phyloP scores from a whole-genome alignment of 2,797 vertebrate species.

The Carduelis carduelis region DNA sequence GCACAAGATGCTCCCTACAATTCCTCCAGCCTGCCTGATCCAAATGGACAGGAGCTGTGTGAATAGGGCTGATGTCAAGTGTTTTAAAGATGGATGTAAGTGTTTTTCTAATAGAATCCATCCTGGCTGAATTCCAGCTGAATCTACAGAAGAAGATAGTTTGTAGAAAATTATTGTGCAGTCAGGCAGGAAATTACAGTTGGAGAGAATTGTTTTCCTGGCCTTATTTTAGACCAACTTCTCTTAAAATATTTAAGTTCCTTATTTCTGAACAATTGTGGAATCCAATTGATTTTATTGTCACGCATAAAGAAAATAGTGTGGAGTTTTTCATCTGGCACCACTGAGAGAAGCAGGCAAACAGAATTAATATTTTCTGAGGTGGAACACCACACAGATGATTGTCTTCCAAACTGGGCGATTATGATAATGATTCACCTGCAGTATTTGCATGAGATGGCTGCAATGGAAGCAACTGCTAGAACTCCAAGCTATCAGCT shows the following conservation, averaged over 20 bases:
- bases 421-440: constrained; percentile 45
- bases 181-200: constrained; percentile 64
- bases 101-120: constrained; percentile 13
- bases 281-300: constrained; percentile 59
- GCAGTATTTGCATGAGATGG: constrained; percentile 27
- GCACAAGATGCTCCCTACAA: background rate
- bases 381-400: background rate
- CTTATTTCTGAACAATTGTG: constrained; percentile 42
- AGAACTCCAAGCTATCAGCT: background rate
- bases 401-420: background rate
- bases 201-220: constrained; percentile 46
- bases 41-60: rapidly evolving
- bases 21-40: background rate
- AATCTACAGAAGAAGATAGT: constrained; percentile 28
- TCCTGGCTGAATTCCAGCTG: constrained; percentile 30
- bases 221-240: constrained; percentile 44
- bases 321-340: constrained; percentile 1
- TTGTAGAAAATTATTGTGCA: constrained; percentile 68
- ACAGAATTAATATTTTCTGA: constrained; percentile 40
- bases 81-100: background rate
- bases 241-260: constrained; percentile 54
- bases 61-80: background rate
- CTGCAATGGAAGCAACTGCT: background rate
- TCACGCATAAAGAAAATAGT: constrained; percentile 34
- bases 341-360: background rate